Base-by-base conservation (phyloP, 2,888 invertebrate species). In the Corythucha ciliata region DNA sequence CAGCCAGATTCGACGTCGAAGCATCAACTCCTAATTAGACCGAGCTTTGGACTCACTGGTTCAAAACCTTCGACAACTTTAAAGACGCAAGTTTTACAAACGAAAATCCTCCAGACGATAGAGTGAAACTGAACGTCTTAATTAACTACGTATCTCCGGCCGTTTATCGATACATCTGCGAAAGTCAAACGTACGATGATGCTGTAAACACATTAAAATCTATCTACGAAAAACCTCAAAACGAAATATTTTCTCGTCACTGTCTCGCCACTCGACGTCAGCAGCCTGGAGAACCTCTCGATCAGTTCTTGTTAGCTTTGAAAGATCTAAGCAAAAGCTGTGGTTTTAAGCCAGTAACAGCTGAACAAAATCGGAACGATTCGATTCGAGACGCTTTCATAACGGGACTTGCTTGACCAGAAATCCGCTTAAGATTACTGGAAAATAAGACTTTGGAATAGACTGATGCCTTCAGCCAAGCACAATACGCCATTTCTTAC, bases 281-380 rank as follows among this genome's bases (percentile, higher is more conserved):
- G 24, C 33, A 36, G 21, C 36, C 21, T 26, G 27, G 27, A 24
- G 34, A 47, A 22, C 25, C 36, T 8, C 25, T 47, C 5, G 46
- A 47, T 25, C 24, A 21, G 47, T 47, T 34, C 20, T 16, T 37
- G 10, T 26, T 29, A 22, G 27, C 26, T 14, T 10, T 44, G 7
- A 7, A 8, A 8, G 22, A 22, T 16, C 26, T 37, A 10, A 20
- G 33, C 8, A 7, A 33, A 20, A 33, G 33, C 21, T 46, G 46
- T 22, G 24, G 25, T 10, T 46, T 46, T 33, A 46, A 40, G 7
- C 32, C 47, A 24, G 47, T 47, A 6, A 47, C 21, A 4, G 47
- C 47, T 22, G 47, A 36, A 7, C n/a, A 32, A n/a, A 33, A 46
- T 14, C 14, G 33, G 12, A 14, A 37, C 22, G 46, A 46, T 4